These are phyloP conservation scores for Thinocorus orbignyianus DNA, from an alignment of 2,113 vertebrate species.

Conservation along the genomic window DNA sequence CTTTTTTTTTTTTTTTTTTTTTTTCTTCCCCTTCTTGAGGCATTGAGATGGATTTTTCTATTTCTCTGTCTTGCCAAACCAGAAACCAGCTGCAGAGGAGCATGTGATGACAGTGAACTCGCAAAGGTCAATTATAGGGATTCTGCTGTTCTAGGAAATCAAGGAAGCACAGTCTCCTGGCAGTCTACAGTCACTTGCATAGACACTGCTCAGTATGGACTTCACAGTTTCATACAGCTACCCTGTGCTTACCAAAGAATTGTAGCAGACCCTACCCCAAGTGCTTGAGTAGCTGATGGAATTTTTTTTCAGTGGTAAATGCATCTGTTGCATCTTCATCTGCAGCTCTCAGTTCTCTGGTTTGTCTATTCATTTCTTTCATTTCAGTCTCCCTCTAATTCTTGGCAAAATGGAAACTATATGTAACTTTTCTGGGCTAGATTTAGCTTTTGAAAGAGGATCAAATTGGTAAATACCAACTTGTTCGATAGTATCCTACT, in stretches of 20 bases:
- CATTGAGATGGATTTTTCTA: not conserved
- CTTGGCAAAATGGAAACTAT: not conserved
- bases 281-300: not conserved
- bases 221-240: not conserved
- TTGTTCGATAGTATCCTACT: not conserved
- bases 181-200: not conserved
- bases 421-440: not conserved
- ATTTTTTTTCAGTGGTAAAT: not conserved
- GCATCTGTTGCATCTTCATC: not conserved
- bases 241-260: not conserved
- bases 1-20: not conserved
- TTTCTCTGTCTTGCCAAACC: not conserved
- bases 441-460: not conserved
- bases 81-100: conserved; percentile 14
- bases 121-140: not conserved
- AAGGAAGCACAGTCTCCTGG: not conserved
- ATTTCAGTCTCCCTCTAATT: not conserved
- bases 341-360: not conserved
- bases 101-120: not conserved
- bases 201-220: not conserved
- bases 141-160: conserved; percentile 17
- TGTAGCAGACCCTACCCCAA: not conserved
- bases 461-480: not conserved
- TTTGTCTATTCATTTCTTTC: not conserved
- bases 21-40: not conserved